These are phyloP conservation scores for Deroptyus accipitrinus DNA, from an alignment of 2,113 vertebrate species.

Conservation along the genomic window DNA sequence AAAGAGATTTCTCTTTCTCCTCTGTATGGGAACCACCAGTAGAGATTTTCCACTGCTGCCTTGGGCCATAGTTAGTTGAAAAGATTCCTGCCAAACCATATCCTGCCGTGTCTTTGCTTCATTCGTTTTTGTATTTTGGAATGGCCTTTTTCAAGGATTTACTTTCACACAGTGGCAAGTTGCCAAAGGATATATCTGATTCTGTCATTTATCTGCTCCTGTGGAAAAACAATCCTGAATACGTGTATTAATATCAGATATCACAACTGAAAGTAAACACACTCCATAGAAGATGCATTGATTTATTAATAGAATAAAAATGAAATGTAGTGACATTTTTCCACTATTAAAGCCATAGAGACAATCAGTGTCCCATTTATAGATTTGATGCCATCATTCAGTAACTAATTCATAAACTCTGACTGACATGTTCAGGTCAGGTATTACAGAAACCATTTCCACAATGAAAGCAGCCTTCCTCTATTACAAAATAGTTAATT, in stretches of 20 bases:
- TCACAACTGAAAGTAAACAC: slow-evolving; percentile 37
- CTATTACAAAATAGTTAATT: not conserved
- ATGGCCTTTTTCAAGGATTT: not conserved
- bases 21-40: not conserved
- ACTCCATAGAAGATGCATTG: not conserved
- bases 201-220: slow-evolving; percentile 28
- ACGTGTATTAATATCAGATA: not conserved
- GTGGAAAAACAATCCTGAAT: slow-evolving; percentile 17
- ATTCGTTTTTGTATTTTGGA: not conserved
- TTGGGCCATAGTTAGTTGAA: not conserved
- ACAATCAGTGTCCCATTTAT: slow-evolving; percentile 7
- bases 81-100: not conserved
- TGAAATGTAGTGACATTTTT: slow-evolving; percentile 57
- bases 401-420: slow-evolving; percentile 20
- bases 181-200: slow-evolving; percentile 12
- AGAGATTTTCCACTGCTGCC: not conserved
- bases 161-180: not conserved
- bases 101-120: not conserved
- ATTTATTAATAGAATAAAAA: slow-evolving; percentile 63
- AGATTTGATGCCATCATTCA: not conserved
- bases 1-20: not conserved
- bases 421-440: not conserved
- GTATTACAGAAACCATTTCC: not conserved
- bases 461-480: not conserved
- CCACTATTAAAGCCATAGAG: slow-evolving; percentile 15